A percentile compares a stretch with the other conserved stretches of the same genome.
These are phyloP conservation scores for Orchestes rusci DNA, from an alignment of 2,888 invertebrate species.

Conservation along the genomic window DNA sequence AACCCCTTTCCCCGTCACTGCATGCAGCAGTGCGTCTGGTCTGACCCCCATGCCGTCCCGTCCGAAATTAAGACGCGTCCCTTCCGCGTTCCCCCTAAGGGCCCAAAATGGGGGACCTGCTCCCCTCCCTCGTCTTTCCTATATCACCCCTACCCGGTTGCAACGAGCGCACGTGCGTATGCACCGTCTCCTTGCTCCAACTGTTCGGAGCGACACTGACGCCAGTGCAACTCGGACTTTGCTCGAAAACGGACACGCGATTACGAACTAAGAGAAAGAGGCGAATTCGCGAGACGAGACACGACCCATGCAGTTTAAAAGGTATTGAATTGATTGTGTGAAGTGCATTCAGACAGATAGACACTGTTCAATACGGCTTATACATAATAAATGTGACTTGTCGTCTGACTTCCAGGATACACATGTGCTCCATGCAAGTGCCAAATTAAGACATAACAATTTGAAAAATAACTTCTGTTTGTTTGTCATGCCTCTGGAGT, in stretches of 20 bases:
- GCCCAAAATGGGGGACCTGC: conserved; percentile 10
- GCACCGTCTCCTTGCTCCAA: conserved; percentile 21
- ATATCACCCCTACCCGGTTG: conserved; percentile 8
- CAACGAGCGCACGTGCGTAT: conserved; percentile 25
- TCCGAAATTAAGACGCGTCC: conserved; percentile 24
- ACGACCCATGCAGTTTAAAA: conserved; percentile 23
- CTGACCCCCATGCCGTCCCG: conserved; percentile 21
- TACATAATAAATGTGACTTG: no score
- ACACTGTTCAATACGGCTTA: no score
- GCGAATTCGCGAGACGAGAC: conserved; percentile 9
- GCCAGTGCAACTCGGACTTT: conserved; percentile 21
- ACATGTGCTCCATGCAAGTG: no score
- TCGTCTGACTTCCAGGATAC: no score
- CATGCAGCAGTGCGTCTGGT: conserved; percentile 12
- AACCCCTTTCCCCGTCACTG: conserved; percentile 10
- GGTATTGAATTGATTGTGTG: conserved; percentile 15
- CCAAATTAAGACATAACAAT: no score
- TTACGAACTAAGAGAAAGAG: conserved; percentile 3
- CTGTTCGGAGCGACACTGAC: conserved; percentile 10
- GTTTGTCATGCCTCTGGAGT: no score
- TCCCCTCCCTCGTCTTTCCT: not conserved
- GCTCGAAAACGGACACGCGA: conserved; percentile 19
- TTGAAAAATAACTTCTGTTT: no score
- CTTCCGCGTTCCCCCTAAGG: conserved; percentile 21
- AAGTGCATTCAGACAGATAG: conserved; percentile 9